Evolutionary conservation across 2,113 vertebrate species (phyloP), one percentile per base, ranked within the genome.

Genomic region (Mellivora capensis): DNA sequence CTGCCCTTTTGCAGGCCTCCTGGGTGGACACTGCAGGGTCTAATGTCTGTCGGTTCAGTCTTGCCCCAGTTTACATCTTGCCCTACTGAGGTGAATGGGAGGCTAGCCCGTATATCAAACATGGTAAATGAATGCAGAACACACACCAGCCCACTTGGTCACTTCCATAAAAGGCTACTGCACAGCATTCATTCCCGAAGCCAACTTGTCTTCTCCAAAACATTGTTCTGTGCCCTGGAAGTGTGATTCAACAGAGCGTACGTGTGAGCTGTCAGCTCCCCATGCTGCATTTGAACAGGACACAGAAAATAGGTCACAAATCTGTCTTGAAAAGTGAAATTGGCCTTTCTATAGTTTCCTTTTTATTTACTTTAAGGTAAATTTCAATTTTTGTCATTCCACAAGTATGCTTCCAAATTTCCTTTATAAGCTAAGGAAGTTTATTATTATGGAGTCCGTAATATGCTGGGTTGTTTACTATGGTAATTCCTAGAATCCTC

Each of bases 171-270:
- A 95, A 18, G 52, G 44, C 77, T 47, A 20, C 9, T 81, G 29
- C 42, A 37, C 29, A 39, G 37, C 29, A 91, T 39, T 76, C 67
- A 67, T 47, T 47, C n/a, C 18, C 23, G 18, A 31, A 67, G 67
- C 39, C 83, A 89, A 29, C 7, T 37, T 92, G 79, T 93, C 13
- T 93, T 95, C 91, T 91, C 87, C 67, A 89, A 86, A 96, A 79
- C 67, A 64, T 9, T 37, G 79, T 44, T 90, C 34, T 2, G 4
- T 74, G 82, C 21, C 12, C 80, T 44, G 20, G 54, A 59, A 94
- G 57, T 47, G 25, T 49, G 31, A 76, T 62, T 81, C 49, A 76
- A 57, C 12, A 34, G 2, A 95, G 96, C 71, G 85, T 93, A 84
- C 34, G 6, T 85, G 80, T 44, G 69, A 47, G 47, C 42, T 72